phyloP scores from a whole-genome alignment of 1,140 invertebrate species.

The Atta texana region DNA sequence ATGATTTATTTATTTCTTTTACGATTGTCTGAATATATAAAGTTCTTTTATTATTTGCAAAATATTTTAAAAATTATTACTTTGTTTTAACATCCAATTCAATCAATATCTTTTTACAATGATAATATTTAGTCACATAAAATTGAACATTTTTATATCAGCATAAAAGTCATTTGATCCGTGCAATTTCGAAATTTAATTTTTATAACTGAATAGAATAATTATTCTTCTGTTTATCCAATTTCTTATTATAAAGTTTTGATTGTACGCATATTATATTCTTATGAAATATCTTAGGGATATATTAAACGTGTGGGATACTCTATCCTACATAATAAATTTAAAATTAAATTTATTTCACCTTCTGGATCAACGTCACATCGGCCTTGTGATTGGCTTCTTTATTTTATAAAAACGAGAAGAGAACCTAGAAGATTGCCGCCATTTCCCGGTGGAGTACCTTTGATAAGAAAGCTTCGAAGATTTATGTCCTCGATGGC shows the following conservation, averaged over 20 bases:
- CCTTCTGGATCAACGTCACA: slow-evolving; percentile 61
- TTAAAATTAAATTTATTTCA: slow-evolving; percentile 60
- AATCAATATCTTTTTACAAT: background rate
- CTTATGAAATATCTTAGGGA: background rate
- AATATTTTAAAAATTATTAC: background rate
- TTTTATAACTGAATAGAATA: background rate
- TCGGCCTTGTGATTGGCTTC: slow-evolving; percentile 78
- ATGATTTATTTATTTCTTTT: background rate
- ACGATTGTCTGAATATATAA: background rate
- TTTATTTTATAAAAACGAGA: slow-evolving; percentile 80
- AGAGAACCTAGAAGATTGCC: slow-evolving; percentile 73
- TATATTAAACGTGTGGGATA: background rate
- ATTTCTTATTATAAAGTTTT: background rate
- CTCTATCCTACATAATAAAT: slow-evolving; percentile 6
- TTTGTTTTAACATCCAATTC: background rate
- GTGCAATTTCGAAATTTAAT: background rate
- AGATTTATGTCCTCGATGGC: slow-evolving; percentile 83
- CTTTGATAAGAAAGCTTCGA: slow-evolving; percentile 75
- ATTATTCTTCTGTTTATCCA: background rate
- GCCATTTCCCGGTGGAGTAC: slow-evolving; percentile 75
- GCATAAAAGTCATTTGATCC: background rate
- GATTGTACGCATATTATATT: background rate
- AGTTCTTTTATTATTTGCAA: background rate
- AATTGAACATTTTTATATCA: background rate
- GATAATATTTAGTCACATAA: background rate